phyloP scores from a whole-genome alignment of 2,797 vertebrate species.

The Bradypus variegatus region DNA sequence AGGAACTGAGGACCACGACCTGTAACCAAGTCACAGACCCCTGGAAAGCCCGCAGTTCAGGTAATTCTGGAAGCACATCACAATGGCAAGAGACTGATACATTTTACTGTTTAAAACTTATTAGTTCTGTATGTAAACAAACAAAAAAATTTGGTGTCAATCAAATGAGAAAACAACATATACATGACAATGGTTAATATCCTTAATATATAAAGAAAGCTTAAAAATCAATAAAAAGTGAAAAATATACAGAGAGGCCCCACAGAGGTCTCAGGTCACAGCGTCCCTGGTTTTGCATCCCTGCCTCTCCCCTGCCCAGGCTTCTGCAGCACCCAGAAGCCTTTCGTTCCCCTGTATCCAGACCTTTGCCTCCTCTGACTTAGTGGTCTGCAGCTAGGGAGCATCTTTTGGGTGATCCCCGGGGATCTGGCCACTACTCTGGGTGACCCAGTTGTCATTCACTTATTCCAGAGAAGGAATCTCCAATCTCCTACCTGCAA shows the following conservation, averaged over 20 bases:
- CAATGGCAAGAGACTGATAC: neutral
- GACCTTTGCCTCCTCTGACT: neutral
- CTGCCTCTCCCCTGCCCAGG: neutral
- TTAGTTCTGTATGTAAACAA: neutral
- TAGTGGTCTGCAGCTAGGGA: neutral
- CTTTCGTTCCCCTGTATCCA: neutral
- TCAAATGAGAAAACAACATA: neutral
- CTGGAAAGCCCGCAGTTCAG: neutral
- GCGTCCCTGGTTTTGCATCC: neutral
- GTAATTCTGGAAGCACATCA: neutral
- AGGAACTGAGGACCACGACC: neutral
- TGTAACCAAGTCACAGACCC: neutral
- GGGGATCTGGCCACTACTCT: neutral
- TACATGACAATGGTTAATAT: neutral
- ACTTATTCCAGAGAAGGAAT: neutral
- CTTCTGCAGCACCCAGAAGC: neutral
- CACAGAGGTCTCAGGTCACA: neutral
- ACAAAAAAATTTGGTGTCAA: slow-evolving; percentile 22
- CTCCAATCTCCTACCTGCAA: neutral
- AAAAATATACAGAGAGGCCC: neutral
- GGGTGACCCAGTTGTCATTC: neutral
- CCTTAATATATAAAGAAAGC: slow-evolving; percentile 31
- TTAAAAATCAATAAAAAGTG: slow-evolving; percentile 35
- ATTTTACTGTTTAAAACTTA: neutral
- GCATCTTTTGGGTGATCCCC: neutral